Percentiles rank a stretch among this genome's conserved stretches.
Conservation (phyloP, 2,888 invertebrate species). For the Chrysina gloriosa region DNA sequence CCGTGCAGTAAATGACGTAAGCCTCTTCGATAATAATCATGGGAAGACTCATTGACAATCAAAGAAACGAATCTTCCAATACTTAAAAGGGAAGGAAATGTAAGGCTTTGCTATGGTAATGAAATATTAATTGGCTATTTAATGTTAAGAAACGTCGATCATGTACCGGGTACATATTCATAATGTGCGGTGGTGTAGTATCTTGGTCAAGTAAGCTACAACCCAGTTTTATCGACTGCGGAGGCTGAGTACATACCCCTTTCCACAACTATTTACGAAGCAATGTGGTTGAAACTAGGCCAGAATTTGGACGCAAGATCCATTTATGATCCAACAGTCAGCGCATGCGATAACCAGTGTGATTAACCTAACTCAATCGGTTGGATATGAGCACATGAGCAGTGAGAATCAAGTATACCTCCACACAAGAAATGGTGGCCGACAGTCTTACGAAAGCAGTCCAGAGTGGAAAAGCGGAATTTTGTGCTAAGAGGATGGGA, state of each 20-base stretch:
- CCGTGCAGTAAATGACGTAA: too few species aligned
- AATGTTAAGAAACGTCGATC: too few species aligned
- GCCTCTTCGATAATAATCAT: too few species aligned
- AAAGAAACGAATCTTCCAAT: too few species aligned
- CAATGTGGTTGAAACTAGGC: not conserved
- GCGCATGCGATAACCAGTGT: not conserved
- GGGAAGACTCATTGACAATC: too few species aligned
- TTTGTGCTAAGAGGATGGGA: not conserved
- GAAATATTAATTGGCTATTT: too few species aligned
- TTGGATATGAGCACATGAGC: not conserved
- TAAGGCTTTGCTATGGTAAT: too few species aligned
- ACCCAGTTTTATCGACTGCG: conserved; percentile 13
- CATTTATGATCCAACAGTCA: not conserved
- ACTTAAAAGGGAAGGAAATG: too few species aligned
- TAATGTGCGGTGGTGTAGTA: conserved; percentile 24
- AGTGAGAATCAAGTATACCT: not conserved
- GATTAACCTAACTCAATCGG: not conserved
- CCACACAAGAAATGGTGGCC: not conserved
- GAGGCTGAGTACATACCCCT: conserved; percentile 36
- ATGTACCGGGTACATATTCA: conserved; percentile 40
- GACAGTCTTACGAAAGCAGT: not conserved
- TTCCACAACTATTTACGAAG: not conserved
- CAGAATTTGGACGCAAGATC: not conserved
- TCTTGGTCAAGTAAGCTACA: conserved; percentile 17
- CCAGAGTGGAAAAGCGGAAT: not conserved